Percentiles rank a stretch among this genome's conserved stretches.
phyloP scores from a whole-genome alignment of 2,797 vertebrate species.

The Lindbergichthys nudifrons region DNA sequence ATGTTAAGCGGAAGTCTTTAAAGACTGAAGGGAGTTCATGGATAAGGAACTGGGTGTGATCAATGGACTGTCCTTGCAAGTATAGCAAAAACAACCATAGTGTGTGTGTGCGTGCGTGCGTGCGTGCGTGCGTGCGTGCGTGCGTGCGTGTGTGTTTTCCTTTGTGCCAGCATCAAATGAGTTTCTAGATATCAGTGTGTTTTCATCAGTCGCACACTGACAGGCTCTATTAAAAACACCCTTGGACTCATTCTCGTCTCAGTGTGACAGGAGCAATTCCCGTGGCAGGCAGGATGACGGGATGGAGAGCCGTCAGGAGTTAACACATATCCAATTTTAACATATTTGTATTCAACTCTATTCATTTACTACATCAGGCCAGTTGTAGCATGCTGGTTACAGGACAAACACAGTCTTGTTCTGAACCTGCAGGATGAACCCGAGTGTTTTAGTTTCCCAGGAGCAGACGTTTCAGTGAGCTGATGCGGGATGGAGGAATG shows the following conservation, averaged over 20 bases:
- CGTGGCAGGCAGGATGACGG: conserved; percentile 38
- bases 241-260: conserved; percentile 69
- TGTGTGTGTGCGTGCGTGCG: neutral
- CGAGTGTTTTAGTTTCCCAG: neutral
- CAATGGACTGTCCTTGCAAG: conserved; percentile 12
- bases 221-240: conserved; percentile 71
- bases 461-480: conserved; percentile 30
- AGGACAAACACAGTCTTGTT: neutral
- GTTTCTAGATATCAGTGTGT: conserved; percentile 64
- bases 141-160: conserved; percentile 15
- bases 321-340: conserved; percentile 44
- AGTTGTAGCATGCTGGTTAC: conserved; percentile 20
- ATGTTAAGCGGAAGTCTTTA: neutral
- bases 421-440: neutral
- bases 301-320: conserved; percentile 37
- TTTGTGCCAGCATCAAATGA: conserved; percentile 61
- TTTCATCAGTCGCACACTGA: conserved; percentile 75
- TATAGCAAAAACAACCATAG: conserved; percentile 4
- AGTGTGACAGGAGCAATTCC: conserved; percentile 65
- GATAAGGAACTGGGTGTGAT: conserved; percentile 4
- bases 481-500: conserved; percentile 33
- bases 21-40: conserved; percentile 9
- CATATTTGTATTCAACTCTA: conserved; percentile 41
- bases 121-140: no score
- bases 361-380: conserved; percentile 43